phyloP scores from a whole-genome alignment of 1,140 invertebrate species.

The Piezodorus guildinii region DNA sequence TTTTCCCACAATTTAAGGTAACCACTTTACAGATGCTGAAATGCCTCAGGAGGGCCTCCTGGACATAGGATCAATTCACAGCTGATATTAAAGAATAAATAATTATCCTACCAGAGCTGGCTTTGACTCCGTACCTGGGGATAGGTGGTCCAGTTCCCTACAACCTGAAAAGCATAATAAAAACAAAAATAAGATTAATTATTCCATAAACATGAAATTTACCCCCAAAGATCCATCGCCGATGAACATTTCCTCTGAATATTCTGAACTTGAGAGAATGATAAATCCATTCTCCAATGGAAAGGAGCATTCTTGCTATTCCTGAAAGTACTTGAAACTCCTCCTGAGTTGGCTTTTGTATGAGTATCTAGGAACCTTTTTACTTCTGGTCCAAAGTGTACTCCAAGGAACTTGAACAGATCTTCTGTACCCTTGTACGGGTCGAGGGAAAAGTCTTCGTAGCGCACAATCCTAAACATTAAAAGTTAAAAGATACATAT shows the following conservation, averaged over 20 bases:
- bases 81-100: too few species aligned
- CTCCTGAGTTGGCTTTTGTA: constrained; percentile 62
- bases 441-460: constrained; percentile 72
- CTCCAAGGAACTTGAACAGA: constrained; percentile 63
- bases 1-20: too few species aligned
- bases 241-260: constrained; percentile 52
- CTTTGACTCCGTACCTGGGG: too few species aligned
- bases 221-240: constrained; percentile 75
- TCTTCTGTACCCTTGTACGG: constrained; percentile 55
- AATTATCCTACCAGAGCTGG: too few species aligned
- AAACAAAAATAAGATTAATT: too few species aligned
- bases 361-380: constrained; percentile 66
- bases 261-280: constrained; percentile 49
- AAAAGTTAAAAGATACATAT: too few species aligned
- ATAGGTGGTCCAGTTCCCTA: too few species aligned
- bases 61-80: too few species aligned
- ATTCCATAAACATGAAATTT: constrained; percentile 31
- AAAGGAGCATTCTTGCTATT: constrained; percentile 72
- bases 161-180: too few species aligned
- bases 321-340: constrained; percentile 70
- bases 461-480: constrained; percentile 56
- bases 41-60: too few species aligned
- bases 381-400: constrained; percentile 55
- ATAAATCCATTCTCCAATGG: constrained; percentile 65
- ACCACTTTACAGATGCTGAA: too few species aligned